These are phyloP conservation scores for Phymorhynchus buccinoides DNA, from an alignment of 1,140 invertebrate species.

Conservation along the genomic window DNA sequence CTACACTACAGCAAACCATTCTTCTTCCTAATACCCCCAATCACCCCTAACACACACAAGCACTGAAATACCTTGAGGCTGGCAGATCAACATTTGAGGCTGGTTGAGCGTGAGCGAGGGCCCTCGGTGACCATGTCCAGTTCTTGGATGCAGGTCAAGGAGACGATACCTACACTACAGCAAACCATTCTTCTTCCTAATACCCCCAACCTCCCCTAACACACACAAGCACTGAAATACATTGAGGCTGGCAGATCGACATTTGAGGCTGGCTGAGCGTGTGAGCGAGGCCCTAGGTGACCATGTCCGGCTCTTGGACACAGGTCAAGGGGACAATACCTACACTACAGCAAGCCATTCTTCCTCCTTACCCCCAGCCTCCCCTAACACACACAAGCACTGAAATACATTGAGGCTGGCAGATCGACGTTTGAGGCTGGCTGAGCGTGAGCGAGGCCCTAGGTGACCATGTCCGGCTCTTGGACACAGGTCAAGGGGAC, in stretches of 20 bases:
- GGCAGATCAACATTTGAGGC: constrained; percentile 37
- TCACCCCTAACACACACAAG: too few species aligned
- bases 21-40: too few species aligned
- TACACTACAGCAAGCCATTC: constrained; percentile 65
- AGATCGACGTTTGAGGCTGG: constrained; percentile 41
- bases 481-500: constrained; percentile 78
- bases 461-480: constrained; percentile 71
- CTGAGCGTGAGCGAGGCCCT: constrained; percentile 56
- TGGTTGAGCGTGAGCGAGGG: constrained; percentile 50
- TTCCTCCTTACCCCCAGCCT: too few species aligned
- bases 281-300: constrained; percentile 53
- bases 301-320: constrained; percentile 75
- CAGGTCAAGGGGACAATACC: constrained; percentile 79
- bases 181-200: constrained; percentile 73
- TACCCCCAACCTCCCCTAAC: too few species aligned
- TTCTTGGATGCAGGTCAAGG: constrained; percentile 77
- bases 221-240: too few species aligned
- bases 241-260: constrained; percentile 27
- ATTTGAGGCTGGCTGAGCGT: constrained; percentile 51
- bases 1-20: constrained; percentile 65
- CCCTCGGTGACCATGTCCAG: constrained; percentile 70
- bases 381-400: too few species aligned
- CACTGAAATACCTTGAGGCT: constrained; percentile 38
- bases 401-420: constrained; percentile 31
- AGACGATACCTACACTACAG: constrained; percentile 77